These are phyloP conservation scores for Chrysina gloriosa DNA, from an alignment of 2,888 invertebrate species.

Conservation along the genomic window DNA sequence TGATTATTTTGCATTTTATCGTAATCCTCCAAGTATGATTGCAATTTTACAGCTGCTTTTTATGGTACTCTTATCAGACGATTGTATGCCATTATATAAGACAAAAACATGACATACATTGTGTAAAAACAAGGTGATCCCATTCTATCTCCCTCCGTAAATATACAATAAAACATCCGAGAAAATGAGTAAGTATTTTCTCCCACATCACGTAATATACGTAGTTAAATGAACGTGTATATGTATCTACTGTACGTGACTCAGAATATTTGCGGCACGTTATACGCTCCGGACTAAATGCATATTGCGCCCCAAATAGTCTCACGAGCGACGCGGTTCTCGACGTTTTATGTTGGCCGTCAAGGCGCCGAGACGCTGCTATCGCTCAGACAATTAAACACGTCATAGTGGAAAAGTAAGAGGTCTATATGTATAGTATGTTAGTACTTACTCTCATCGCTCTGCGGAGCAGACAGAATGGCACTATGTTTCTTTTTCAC, in stretches of 20 bases:
- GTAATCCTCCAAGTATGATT: too few species aligned
- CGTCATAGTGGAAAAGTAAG: background rate
- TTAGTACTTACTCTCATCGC: slow-evolving; percentile 94
- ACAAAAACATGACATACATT: too few species aligned
- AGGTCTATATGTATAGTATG: background rate
- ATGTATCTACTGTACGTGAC: background rate
- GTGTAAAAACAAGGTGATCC: too few species aligned
- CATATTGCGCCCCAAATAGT: background rate
- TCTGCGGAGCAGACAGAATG: slow-evolving; percentile 97
- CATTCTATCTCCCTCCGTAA: too few species aligned
- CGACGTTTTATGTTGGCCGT: background rate
- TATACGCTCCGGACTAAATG: background rate
- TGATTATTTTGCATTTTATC: too few species aligned
- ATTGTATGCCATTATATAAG: too few species aligned
- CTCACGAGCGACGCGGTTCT: background rate
- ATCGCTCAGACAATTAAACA: background rate
- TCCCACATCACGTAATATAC: background rate
- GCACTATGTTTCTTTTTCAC: slow-evolving; percentile 99
- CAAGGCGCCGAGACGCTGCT: background rate
- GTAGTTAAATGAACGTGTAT: background rate
- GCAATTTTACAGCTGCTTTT: too few species aligned
- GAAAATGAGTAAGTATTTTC: background rate
- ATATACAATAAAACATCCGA: too few species aligned
- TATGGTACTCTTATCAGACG: too few species aligned
- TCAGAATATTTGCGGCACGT: background rate